These are phyloP conservation scores for Aethina tumida DNA, from an alignment of 1,140 invertebrate genomes.

Conservation along the genomic window DNA sequence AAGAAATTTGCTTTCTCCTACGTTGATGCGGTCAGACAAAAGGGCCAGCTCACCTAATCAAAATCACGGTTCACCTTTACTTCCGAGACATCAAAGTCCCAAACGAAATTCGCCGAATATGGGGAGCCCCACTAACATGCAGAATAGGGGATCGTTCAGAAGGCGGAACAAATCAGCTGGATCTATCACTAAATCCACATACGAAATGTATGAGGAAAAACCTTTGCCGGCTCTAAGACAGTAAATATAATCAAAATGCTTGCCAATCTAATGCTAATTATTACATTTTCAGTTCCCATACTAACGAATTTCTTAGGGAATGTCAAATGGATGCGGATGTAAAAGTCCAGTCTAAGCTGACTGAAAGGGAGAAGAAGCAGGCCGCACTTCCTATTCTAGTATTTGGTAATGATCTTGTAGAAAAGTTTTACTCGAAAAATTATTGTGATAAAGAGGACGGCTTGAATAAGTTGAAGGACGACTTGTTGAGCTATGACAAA, in stretches of 20 bases:
- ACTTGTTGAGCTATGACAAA: slow-evolving; percentile 50
- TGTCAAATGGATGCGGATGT: slow-evolving; percentile 47
- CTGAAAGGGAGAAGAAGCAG: slow-evolving; percentile 82
- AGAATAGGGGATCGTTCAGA: slow-evolving; percentile 49
- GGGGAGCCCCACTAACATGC: slow-evolving; percentile 31
- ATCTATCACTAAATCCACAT: slow-evolving; percentile 57
- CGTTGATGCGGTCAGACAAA: slow-evolving; percentile 24
- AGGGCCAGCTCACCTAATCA: slow-evolving; percentile 22
- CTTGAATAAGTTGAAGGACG: slow-evolving; percentile 61
- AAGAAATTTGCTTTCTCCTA: slow-evolving; percentile 26
- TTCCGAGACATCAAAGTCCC: slow-evolving; percentile 28
- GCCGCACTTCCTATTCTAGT: slow-evolving; percentile 81
- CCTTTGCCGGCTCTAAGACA: slow-evolving; percentile 71
- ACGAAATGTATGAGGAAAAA: slow-evolving; percentile 78
- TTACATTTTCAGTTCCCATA: slow-evolving; percentile 52
- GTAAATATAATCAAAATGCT: slow-evolving; percentile 39
- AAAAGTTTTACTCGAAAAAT: slow-evolving; percentile 89
- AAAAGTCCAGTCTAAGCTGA: slow-evolving; percentile 55
- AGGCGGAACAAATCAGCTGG: slow-evolving; percentile 66
- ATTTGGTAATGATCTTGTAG: slow-evolving; percentile 81
- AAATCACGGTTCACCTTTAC: slow-evolving; percentile 37
- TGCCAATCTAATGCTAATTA: slow-evolving; percentile 3
- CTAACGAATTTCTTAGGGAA: slow-evolving; percentile 66
- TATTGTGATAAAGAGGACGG: slow-evolving; percentile 89
- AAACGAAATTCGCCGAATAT: slow-evolving; percentile 30